Base-by-base conservation (phyloP, 2,113 vertebrate species). In the Alectura lathami region DNA sequence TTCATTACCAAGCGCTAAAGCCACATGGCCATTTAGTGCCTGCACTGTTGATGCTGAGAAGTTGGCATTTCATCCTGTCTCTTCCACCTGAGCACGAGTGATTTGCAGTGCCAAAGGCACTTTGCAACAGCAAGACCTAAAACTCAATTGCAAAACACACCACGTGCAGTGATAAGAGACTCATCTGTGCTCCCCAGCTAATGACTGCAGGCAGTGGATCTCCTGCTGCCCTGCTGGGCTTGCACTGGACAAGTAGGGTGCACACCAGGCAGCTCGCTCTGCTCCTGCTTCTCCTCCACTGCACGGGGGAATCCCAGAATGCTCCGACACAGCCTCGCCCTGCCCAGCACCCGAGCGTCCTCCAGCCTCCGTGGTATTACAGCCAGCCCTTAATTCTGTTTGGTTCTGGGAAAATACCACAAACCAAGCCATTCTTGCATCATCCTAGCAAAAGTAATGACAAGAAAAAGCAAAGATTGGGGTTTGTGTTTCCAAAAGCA, bases 401-500 rank as follows among this genome's bases (percentile, higher is more conserved):
- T 51, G 26, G 84, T 40, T 70, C 15, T 26, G 8, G 29, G 40
- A 51, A 86, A 89, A 85, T 5, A 14, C 38, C 59, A 47, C 59
- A 57, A 76, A n/a, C 14, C 51, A 40, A 68, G 40, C 2, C 2
- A 5, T 26, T 38, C 73, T 34, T 88, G 36, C 21, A 42, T 17
- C 56, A 70, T 90, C 73, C 50, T 67, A 85, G 70, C 51, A 73
- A 80, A 75, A 45, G 13, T 24, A 72, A 82, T 1, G 1, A 67
- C 22, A 26, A 30, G 24, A 12, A 47, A 7, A 20, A 3, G n/a
- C n/a, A 47, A 1, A 13, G 2, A 0, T 12, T n/a, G 63, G 57
- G 40, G 54, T 69, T 94, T 96, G 83, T 47, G 63, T 69, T 90
- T 96, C 90, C 56, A 88, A 43, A 86, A 68, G 47, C 38, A 83